Evolutionary conservation across 2,113 vertebrate genomes (phyloP).

Genomic region (Petrocephalus microphthalmus): DNA sequence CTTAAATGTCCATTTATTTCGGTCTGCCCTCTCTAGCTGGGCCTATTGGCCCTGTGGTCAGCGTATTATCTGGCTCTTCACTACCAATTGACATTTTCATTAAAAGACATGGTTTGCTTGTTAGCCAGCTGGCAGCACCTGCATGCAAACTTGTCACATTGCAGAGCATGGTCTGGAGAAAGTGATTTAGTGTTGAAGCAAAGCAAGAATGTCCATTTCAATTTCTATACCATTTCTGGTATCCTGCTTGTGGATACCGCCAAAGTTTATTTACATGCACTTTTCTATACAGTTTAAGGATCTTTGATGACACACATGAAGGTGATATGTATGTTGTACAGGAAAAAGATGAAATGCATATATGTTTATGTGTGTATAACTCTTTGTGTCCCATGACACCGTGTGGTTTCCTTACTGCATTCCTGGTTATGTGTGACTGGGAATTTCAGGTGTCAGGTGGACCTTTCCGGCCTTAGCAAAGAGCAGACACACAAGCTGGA

Average conservation of each 20-base stretch:
- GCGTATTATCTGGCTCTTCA: constrained; percentile 46
- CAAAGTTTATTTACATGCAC: not conserved
- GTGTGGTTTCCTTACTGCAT: not conserved
- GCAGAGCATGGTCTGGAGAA: not conserved
- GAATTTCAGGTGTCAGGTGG: constrained; percentile 78
- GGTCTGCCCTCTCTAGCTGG: constrained; percentile 34
- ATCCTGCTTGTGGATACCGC: not conserved
- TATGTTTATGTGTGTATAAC: not conserved
- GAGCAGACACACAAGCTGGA: constrained; percentile 92
- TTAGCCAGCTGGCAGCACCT: constrained; percentile 28
- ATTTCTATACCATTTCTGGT: not conserved
- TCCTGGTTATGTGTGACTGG: constrained; percentile 17
- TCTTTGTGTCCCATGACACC: not conserved
- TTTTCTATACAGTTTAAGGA: not conserved
- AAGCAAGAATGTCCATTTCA: not conserved
- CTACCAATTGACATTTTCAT: constrained; percentile 49
- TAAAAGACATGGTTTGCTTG: constrained; percentile 40
- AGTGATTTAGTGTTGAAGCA: not conserved
- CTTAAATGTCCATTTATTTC: constrained; percentile 54
- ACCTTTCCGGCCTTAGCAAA: constrained; percentile 79
- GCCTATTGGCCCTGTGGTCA: constrained; percentile 38
- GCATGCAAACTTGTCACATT: constrained; percentile 24
- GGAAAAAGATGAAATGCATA: not conserved
- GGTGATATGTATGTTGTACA: not conserved
- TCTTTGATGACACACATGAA: not conserved